These are phyloP conservation scores for Mactra quadrangularis DNA, from an alignment of 1,140 invertebrate genomes.

Conservation along the genomic window DNA sequence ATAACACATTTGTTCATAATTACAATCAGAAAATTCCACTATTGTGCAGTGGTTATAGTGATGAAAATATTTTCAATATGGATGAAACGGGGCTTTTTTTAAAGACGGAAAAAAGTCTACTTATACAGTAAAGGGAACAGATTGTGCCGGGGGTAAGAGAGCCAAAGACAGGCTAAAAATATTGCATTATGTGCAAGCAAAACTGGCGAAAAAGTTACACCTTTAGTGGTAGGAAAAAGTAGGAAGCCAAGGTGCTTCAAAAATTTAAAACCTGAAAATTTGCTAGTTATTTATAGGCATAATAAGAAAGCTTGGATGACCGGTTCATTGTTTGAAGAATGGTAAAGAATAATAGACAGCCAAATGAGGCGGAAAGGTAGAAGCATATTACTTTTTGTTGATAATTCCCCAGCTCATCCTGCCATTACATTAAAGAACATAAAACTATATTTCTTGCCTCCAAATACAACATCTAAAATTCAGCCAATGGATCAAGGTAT, in stretches of 20 bases:
- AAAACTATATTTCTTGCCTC: constrained; percentile 82
- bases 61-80: too few relatives aligned
- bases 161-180: constrained; percentile 46
- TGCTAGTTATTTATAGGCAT: constrained; percentile 2
- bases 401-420: constrained; percentile 69
- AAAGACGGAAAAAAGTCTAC: too few relatives aligned
- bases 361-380: constrained; percentile 60
- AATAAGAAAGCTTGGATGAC: constrained; percentile 85
- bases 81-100: too few relatives aligned
- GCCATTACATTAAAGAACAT: constrained; percentile 72
- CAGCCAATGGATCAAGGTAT: constrained; percentile 56
- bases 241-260: too few relatives aligned
- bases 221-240: too few relatives aligned
- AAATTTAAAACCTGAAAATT: too few relatives aligned
- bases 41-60: too few relatives aligned
- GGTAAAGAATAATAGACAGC: constrained; percentile 64
- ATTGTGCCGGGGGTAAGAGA: constrained; percentile 29
- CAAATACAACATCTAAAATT: constrained; percentile 54
- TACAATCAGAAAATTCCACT: not conserved
- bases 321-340: constrained; percentile 70
- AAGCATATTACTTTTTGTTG: constrained; percentile 65
- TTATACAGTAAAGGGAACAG: too few relatives aligned
- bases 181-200: constrained; percentile 30
- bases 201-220: constrained; percentile 16
- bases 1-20: not conserved